A percentile compares a stretch with the other conserved stretches of the same genome.
Evolutionary conservation across 2,113 vertebrate species (phyloP).

Genomic region (Nerophis ophidion): DNA sequence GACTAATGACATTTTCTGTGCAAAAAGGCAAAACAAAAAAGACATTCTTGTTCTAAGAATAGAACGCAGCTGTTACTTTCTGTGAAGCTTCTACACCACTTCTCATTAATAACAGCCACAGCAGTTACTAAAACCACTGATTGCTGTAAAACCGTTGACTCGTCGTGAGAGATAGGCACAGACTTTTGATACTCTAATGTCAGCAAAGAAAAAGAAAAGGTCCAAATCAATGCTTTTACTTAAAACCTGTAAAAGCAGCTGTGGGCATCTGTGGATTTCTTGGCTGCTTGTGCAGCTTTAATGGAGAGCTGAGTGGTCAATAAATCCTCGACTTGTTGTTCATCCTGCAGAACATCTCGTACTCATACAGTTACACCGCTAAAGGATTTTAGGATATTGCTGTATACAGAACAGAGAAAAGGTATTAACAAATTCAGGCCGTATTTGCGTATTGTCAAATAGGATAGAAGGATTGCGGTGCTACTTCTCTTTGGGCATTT

Average conservation of each 20-base stretch:
- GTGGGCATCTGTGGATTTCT: slow-evolving; percentile 9
- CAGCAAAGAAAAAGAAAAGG: not conserved
- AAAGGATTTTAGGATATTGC: slow-evolving; percentile 1
- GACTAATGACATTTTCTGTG: not conserved
- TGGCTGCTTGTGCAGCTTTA: slow-evolving; percentile 1
- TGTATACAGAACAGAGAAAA: not conserved
- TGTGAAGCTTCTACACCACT: not conserved
- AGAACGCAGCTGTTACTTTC: slow-evolving; percentile 21
- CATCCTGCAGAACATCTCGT: slow-evolving; percentile 17
- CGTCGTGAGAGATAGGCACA: not conserved
- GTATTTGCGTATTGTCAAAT: slow-evolving; percentile 14
- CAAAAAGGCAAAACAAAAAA: too few relatives aligned
- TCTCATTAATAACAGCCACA: slow-evolving; percentile 26
- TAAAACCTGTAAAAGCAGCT: slow-evolving; percentile 2
- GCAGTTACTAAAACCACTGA: slow-evolving; percentile 1
- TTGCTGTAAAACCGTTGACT: not conserved
- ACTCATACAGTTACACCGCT: slow-evolving; percentile 7
- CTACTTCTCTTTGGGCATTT: too few relatives aligned
- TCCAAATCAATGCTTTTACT: slow-evolving; percentile 18
- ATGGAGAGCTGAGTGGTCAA: slow-evolving; percentile 14
- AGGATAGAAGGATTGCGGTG: not conserved
- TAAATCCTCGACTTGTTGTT: slow-evolving; percentile 22
- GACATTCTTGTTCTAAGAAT: not conserved
- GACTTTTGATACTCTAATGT: slow-evolving; percentile 9
- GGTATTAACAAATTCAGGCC: not conserved